Evolutionary conservation across 2,113 vertebrate species (phyloP).

Genomic region (Gasterosteus aculeatus): DNA sequence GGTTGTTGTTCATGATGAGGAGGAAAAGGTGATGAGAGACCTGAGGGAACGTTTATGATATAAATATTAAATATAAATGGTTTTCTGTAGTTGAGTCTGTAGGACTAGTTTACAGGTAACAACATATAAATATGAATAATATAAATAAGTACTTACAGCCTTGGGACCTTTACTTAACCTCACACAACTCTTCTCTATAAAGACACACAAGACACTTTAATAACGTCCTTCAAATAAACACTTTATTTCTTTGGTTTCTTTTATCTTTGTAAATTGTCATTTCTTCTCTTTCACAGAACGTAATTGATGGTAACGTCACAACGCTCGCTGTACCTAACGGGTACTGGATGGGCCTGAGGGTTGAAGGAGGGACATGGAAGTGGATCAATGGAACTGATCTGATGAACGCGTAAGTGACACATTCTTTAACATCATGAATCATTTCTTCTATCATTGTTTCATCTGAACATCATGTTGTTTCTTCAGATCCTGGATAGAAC

Average conservation of each 20-base stretch:
- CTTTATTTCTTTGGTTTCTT: too few relatives aligned
- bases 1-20: background rate
- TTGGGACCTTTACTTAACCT: too few relatives aligned
- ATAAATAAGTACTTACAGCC: too few relatives aligned
- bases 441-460: background rate
- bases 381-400: conserved; percentile 38
- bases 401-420: background rate
- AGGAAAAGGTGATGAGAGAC: conserved; percentile 31
- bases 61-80: background rate
- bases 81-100: background rate
- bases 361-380: conserved; percentile 26
- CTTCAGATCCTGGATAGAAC: conserved; percentile 6
- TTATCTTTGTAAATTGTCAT: too few relatives aligned
- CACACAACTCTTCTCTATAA: background rate
- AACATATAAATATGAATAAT: too few relatives aligned
- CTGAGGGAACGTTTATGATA: background rate
- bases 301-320: accelerated
- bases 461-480: background rate
- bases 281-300: background rate
- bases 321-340: accelerated
- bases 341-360: conserved; percentile 56
- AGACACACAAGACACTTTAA: too few relatives aligned
- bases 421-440: background rate
- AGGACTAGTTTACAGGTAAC: background rate
- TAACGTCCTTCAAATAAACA: too few relatives aligned